phyloP scores from a whole-genome alignment of 2,113 vertebrate genomes.

The Cyprinus carpio region DNA sequence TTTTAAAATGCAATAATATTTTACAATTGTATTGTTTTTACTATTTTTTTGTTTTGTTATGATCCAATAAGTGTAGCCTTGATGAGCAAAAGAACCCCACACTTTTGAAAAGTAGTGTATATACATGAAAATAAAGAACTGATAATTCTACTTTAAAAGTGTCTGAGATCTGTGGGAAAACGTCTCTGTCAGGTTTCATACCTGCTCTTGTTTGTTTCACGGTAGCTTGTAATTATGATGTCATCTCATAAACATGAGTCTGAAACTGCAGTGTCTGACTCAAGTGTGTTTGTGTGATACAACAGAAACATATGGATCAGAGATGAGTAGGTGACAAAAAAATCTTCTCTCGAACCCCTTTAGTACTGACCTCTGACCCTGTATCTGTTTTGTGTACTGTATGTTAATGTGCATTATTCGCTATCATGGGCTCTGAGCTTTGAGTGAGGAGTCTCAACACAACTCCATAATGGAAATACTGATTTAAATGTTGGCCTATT shows the following conservation, averaged over 20 bases:
- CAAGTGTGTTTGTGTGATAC: constrained; percentile 38
- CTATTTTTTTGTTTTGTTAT: no score
- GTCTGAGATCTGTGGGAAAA: constrained; percentile 57
- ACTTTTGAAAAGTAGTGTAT: no score
- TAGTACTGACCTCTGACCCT: background rate
- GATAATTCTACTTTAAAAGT: constrained; percentile 19
- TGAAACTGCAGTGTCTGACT: constrained; percentile 53
- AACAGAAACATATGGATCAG: background rate
- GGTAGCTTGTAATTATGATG: constrained; percentile 63
- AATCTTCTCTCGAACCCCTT: background rate
- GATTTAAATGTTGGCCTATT: constrained; percentile 2
- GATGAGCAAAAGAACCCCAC: no score
- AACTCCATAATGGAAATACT: background rate
- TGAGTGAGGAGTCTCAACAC: background rate
- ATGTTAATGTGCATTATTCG: background rate
- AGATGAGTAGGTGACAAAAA: background rate
- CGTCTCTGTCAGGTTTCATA: constrained; percentile 60
- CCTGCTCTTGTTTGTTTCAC: constrained; percentile 56
- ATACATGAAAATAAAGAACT: no score
- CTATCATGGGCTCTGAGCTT: background rate
- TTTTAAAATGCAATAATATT: no score
- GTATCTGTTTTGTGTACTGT: background rate
- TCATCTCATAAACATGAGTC: constrained; percentile 64
- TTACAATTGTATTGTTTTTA: no score
- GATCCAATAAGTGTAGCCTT: no score